A percentile compares a stretch with the other conserved stretches of the same genome.
These are phyloP conservation scores for Montipora capitata DNA, from an alignment of 92 coral and sea anemone species.

Conservation along the genomic window DNA sequence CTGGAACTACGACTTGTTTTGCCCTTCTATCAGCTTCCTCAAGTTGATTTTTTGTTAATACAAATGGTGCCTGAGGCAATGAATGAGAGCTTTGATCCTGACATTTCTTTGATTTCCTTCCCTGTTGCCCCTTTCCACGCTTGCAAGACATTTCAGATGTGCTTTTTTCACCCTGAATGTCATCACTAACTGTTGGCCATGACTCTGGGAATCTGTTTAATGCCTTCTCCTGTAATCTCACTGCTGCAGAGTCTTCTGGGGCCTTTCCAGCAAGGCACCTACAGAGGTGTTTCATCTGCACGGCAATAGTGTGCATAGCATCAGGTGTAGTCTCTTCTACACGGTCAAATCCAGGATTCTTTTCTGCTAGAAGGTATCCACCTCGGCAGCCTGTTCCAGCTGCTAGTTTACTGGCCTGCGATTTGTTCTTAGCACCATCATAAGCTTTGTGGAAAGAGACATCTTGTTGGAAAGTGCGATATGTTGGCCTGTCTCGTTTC, in stretches of 20 bases:
- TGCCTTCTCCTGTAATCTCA: not conserved
- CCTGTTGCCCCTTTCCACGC: not conserved
- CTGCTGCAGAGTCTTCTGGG: constrained; percentile 39
- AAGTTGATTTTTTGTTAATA: constrained; percentile 35
- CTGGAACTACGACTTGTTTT: constrained; percentile 33
- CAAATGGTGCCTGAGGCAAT: constrained; percentile 55
- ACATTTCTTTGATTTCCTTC: too few species aligned
- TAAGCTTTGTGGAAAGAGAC: constrained; percentile 32
- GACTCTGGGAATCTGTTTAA: constrained; percentile 24
- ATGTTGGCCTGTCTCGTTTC: constrained; percentile 24
- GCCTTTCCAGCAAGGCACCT: constrained; percentile 47
- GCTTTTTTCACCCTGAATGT: too few species aligned
- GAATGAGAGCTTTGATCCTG: not conserved
- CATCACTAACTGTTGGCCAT: constrained; percentile 13
- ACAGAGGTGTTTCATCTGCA: constrained; percentile 38
- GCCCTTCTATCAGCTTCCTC: constrained; percentile 65
- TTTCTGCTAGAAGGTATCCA: constrained; percentile 4
- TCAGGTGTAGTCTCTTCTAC: constrained; percentile 43
- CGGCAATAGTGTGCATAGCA: constrained; percentile 64
- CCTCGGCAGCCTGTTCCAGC: constrained; percentile 52
- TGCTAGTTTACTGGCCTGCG: constrained; percentile 21
- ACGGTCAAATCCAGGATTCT: constrained; percentile 14
- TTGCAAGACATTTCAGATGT: too few species aligned
- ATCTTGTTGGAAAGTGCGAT: constrained; percentile 34
- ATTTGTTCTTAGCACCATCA: constrained; percentile 33